phyloP scores from a whole-genome alignment of 1,140 invertebrate species.

The Micrasema minimum region DNA sequence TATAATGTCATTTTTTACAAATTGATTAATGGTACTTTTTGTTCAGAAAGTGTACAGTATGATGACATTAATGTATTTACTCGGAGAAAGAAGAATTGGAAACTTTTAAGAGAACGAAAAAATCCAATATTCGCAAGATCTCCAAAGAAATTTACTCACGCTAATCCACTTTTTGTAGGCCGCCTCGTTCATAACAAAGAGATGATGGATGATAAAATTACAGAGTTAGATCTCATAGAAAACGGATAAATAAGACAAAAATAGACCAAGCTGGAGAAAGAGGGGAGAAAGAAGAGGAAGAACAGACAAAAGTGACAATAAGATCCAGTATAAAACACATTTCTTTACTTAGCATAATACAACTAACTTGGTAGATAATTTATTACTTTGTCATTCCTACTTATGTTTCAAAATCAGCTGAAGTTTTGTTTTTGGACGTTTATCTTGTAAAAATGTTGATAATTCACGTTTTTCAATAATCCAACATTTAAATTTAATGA shows the following conservation, averaged over 20 bases:
- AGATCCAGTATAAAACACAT: neutral
- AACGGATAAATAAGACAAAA: slow-evolving; percentile 17
- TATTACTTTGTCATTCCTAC: too few species aligned
- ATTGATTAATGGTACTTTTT: neutral
- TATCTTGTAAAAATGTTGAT: too few species aligned
- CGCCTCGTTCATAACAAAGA: slow-evolving; percentile 3
- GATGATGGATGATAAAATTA: slow-evolving; percentile 25
- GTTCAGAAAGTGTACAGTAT: neutral
- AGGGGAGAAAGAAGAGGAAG: neutral
- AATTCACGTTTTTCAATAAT: too few species aligned
- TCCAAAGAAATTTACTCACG: slow-evolving; percentile 24
- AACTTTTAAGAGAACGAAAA: slow-evolving; percentile 15
- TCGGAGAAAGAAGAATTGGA: neutral
- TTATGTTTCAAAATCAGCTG: too few species aligned
- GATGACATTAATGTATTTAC: slow-evolving; percentile 27
- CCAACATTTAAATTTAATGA: too few species aligned
- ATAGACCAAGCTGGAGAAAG: neutral
- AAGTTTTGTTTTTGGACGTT: too few species aligned
- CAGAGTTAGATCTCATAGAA: slow-evolving; percentile 6
- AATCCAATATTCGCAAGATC: slow-evolving; percentile 10
- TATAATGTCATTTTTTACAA: too few species aligned
- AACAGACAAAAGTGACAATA: slow-evolving; percentile 11
- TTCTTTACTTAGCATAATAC: neutral
- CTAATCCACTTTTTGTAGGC: slow-evolving; percentile 27
- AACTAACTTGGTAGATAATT: too few species aligned